A percentile compares a stretch with the other conserved stretches of the same genome.
phyloP scores from a whole-genome alignment of 1,140 invertebrate species.

The Diabrotica undecimpunctata region DNA sequence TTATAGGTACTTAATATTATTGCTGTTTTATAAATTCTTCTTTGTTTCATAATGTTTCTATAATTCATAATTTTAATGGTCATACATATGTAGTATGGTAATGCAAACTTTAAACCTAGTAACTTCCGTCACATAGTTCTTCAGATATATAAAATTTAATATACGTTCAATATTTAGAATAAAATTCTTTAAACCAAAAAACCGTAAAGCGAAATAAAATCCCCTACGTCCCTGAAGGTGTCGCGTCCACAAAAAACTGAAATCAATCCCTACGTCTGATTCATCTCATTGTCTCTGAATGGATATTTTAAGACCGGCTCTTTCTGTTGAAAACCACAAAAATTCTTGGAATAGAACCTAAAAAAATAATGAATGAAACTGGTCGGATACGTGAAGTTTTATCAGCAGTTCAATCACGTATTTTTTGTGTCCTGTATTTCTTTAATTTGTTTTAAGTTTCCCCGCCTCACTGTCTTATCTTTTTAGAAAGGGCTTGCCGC shows the following conservation, averaged over 20 bases:
- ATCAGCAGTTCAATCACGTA: not conserved
- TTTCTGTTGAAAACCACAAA: slow-evolving; percentile 11
- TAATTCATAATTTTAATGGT: no score
- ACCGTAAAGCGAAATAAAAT: no score
- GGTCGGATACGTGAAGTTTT: not conserved
- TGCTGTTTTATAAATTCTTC: no score
- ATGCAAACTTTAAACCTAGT: no score
- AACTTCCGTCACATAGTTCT: no score
- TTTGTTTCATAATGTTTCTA: no score
- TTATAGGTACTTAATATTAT: no score
- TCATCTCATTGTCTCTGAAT: slow-evolving; percentile 2
- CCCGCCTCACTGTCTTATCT: not conserved
- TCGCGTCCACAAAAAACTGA: not conserved
- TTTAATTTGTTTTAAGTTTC: slow-evolving; percentile 1
- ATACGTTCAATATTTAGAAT: no score
- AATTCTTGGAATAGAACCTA: slow-evolving; percentile 13
- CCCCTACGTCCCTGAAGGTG: not conserved
- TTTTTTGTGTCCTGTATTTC: not conserved
- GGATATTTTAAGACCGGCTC: not conserved
- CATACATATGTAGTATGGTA: no score
- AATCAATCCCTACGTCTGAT: not conserved
- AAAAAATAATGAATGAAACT: slow-evolving; percentile 13
- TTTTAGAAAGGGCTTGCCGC: no score
- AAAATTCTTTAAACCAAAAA: no score
- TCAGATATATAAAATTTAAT: no score